phyloP scores from a whole-genome alignment of 1,140 invertebrate species.

The Pseudomyrmex sp. region DNA sequence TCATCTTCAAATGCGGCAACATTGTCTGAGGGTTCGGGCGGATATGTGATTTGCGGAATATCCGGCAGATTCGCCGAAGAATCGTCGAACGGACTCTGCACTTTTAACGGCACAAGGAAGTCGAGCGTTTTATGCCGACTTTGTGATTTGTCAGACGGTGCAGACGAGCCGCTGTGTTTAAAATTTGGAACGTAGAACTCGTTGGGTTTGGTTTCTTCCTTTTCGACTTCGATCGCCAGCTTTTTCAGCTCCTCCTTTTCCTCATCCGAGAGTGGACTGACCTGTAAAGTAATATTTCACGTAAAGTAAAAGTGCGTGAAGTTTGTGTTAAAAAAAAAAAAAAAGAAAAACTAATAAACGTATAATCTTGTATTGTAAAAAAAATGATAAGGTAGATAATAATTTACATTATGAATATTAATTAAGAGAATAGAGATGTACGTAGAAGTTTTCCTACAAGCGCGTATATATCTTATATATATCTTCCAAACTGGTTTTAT shows the following conservation, averaged over 20 bases:
- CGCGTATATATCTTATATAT: too few relatives aligned
- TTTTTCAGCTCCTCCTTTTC: conserved; percentile 71
- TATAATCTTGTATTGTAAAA: too few relatives aligned
- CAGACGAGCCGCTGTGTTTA: neutral
- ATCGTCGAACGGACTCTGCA: conserved; percentile 16
- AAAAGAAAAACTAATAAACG: too few relatives aligned
- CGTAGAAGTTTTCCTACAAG: too few relatives aligned
- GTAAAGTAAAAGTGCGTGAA: too few relatives aligned
- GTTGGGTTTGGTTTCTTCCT: conserved; percentile 72
- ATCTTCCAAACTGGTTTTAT: neutral
- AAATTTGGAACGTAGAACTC: conserved; percentile 66
- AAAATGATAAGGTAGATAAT: too few relatives aligned
- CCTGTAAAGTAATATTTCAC: conserved; percentile 57
- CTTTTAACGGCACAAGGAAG: conserved; percentile 10
- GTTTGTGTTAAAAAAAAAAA: too few relatives aligned
- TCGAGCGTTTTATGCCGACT: neutral
- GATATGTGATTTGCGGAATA: conserved; percentile 22
- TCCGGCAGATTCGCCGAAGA: neutral
- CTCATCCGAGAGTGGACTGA: conserved; percentile 64
- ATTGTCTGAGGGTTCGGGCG: conserved; percentile 55
- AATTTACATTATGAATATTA: too few relatives aligned
- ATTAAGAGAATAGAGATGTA: too few relatives aligned
- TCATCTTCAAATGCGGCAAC: conserved; percentile 14
- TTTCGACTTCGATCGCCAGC: conserved; percentile 70
- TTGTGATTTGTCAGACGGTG: neutral